Base-by-base conservation (phyloP, 2,888 invertebrate genomes). In the Oscheius sp. region DNA sequence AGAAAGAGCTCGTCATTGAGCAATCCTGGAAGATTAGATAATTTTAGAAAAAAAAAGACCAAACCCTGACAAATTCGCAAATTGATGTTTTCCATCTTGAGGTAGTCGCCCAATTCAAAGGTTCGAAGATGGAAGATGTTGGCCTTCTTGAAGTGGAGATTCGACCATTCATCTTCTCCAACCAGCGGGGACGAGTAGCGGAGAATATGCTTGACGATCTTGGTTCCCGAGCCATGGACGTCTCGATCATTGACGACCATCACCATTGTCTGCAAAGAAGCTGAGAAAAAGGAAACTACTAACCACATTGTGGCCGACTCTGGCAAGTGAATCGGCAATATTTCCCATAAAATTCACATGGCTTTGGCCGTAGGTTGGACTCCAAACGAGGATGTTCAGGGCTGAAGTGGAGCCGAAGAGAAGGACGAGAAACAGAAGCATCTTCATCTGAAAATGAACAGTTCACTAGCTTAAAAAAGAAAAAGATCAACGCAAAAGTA, bases 201-300 rank as follows among this genome's bases (percentile, higher is more conserved):
- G n/a, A n/a, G n/a, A 17, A 34, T 31, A 63, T 33, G n/a, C 20
- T 55, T 55, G 15, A 71, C 39, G 17, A 68, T 34, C 31, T 45
- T 42, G 15, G 57, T 68, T 25, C 52, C 34, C 6, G 64, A 25
- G 5, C 69, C 71, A 20, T 31, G 52, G 1, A 73, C 71, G 45
- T 73, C 73, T 6, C 71, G 70, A 45, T 73, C 73, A 34, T 73
- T 73, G 50, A 71, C 69, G 10, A 73, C 34, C n/a, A 71, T 17
- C 15, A 73, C 25, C 39, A 73, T 64, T 27, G 73, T 73, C 73
- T 73, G n/a, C n/a, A n/a, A n/a, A n/a, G n/a, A n/a, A n/a, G n/a
- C n/a, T n/a, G n/a, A n/a, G n/a, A n/a, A n/a, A n/a, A n/a, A n/a
- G n/a, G n/a, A n/a, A n/a, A n/a, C n/a, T n/a, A n/a, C n/a, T n/a